Evolutionary conservation across 2,888 invertebrate species (phyloP), one percentile per base, ranked within the genome.

Genomic region (Pristionchus maxplancki): DNA sequence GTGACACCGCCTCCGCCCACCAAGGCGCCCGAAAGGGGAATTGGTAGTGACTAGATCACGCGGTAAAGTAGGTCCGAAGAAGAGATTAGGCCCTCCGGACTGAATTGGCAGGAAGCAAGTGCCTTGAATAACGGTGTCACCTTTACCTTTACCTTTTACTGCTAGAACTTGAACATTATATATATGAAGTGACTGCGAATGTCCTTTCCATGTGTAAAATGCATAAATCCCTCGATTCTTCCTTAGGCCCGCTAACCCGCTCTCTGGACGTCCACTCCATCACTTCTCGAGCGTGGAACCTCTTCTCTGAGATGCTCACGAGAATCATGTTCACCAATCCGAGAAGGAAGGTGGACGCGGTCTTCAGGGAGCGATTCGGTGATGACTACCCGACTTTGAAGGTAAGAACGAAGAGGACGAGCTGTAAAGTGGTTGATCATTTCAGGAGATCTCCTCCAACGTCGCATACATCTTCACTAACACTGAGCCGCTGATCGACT

Each of bases 381-480:
- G 53, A 15, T 0, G 53, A 83, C 6, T 83, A n/a, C 13, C 53
- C 82, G 24, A 83, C 53, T 3, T 11, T 83, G 31, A 24, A 83
- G 53, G 82, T 83, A 6, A 37, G 2, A 71, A n/a, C n/a, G n/a
- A n/a, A n/a, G n/a, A n/a, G n/a, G n/a, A n/a, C n/a, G n/a, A n/a
- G n/a, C n/a, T n/a, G n/a, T n/a, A n/a, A n/a, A n/a, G n/a, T n/a
- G n/a, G n/a, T n/a, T n/a, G n/a, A 17, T 78, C 13, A 24, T 31
- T 82, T 20, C 50, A 82, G 82, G 34, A 50, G 15, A 82, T 82
- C 31, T 34, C 82, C 4, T 40, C 53, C 53, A 82, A 82, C 20
- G 82, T 82, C 34, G 37, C 82, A 0, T 82, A 53, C 44, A 44
- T 82, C 5, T 82, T 82, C 82, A 82, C 82, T 3, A 82, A 82